A percentile compares a stretch with the other conserved stretches of the same genome.
Conservation (phyloP, 2,113 vertebrate genomes). For the Hippotragus niger region DNA sequence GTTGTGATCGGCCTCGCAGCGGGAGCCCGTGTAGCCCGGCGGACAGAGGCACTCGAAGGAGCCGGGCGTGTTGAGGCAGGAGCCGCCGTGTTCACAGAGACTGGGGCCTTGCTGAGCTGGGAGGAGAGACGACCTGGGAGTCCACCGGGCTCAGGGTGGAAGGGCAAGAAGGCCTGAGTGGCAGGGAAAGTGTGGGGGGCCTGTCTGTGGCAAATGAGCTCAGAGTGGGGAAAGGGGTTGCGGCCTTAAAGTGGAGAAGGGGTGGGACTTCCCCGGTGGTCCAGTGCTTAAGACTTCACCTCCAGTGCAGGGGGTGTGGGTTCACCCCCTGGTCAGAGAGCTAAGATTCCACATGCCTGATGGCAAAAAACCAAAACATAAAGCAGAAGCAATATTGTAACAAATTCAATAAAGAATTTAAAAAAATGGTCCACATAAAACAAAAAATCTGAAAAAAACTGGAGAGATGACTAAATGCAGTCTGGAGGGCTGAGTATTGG, state of each 20-base stretch:
- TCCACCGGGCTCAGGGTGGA: neutral
- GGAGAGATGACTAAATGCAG: neutral
- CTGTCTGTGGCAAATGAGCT: neutral
- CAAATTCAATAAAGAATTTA: neutral
- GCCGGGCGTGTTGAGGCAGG: constrained; percentile 76
- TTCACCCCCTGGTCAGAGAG: neutral
- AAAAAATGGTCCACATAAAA: neutral
- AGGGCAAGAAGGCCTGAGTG: neutral
- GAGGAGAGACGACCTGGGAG: neutral
- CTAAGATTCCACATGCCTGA: neutral
- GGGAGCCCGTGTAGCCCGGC: constrained; percentile 74
- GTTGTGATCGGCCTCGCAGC: constrained; percentile 69
- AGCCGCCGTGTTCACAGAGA: constrained; percentile 75
- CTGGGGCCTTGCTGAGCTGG: constrained; percentile 69
- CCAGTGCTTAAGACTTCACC: neutral
- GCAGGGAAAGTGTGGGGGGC: neutral
- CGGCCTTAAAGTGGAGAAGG: neutral
- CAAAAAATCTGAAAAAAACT: neutral
- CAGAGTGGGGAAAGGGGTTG: neutral
- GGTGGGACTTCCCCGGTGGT: neutral
- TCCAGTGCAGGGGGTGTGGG: neutral
- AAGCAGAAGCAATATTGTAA: neutral
- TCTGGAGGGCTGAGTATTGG: neutral
- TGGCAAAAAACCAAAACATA: neutral
- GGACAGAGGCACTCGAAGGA: constrained; percentile 77